Conservation (phyloP, 2,113 vertebrate species). For the Sturnus vulgaris region DNA sequence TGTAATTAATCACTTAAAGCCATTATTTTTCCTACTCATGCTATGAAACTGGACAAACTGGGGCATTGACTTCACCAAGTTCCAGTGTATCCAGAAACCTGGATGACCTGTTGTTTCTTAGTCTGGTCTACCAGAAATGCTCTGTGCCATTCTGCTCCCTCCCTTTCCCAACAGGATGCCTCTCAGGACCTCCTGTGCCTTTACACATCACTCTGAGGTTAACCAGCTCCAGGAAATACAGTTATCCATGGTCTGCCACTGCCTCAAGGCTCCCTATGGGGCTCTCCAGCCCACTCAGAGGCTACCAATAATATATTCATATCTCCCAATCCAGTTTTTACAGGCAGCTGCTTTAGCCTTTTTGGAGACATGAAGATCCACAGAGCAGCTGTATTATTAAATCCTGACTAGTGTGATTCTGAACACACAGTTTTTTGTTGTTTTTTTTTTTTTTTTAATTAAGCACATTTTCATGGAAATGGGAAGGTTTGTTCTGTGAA, state of each 20-base stretch:
- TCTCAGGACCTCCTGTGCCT: not conserved
- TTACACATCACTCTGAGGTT: not conserved
- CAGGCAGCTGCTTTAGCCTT: not conserved
- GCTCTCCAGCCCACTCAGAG: not conserved
- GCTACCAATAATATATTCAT: not conserved
- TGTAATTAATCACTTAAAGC: not conserved
- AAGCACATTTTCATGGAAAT: constrained; percentile 8
- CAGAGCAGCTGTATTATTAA: not conserved
- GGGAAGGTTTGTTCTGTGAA: not conserved
- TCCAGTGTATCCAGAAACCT: not conserved
- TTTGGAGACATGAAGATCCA: not conserved
- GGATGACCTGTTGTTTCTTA: not conserved
- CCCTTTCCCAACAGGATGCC: not conserved
- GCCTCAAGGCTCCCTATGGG: not conserved
- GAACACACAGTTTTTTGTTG: not conserved
- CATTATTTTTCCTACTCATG: not conserved
- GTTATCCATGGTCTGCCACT: not conserved
- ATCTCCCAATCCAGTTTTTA: not conserved
- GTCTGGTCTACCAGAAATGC: accelerated
- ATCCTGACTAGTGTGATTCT: not conserved
- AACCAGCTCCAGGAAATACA: not conserved
- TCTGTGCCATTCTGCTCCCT: not conserved
- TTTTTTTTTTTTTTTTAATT: not conserved
- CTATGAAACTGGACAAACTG: not conserved
- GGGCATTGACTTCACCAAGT: not conserved